phyloP scores from a whole-genome alignment of 2,797 vertebrate species.

The Delichon dasypus region DNA sequence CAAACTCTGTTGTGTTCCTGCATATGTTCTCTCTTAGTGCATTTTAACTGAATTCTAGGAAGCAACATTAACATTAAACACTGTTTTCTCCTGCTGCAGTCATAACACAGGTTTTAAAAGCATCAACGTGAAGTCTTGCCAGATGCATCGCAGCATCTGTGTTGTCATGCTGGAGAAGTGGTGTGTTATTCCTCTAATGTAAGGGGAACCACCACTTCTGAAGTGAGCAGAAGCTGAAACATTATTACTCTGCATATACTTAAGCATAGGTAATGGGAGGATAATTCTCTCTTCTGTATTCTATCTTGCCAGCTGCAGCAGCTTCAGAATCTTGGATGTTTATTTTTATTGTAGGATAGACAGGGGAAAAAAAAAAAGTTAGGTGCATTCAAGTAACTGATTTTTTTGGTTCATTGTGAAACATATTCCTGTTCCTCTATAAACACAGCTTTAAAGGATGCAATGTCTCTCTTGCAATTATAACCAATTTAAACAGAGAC shows the following conservation, averaged over 20 bases:
- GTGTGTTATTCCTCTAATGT: not conserved
- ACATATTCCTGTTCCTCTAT: not conserved
- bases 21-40: constrained; percentile 7
- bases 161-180: not conserved
- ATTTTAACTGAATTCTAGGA: constrained; percentile 10
- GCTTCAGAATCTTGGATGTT: not conserved
- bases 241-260: not conserved
- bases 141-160: constrained; percentile 42
- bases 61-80: constrained; percentile 14
- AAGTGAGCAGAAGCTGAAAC: constrained; percentile 10
- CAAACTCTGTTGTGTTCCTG: not conserved
- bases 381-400: not conserved
- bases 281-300: not conserved
- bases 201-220: not conserved
- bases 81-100: constrained; percentile 36
- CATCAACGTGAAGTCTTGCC: not conserved
- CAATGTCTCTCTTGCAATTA: not conserved
- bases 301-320: not conserved
- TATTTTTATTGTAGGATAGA: not conserved
- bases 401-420: not conserved
- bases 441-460: not conserved
- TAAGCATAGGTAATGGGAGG: not conserved
- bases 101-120: constrained; percentile 20
- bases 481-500: not conserved
- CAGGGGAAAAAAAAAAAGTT: not conserved